A percentile compares a stretch with the other conserved stretches of the same genome.
Evolutionary conservation across 2,888 invertebrate genomes (phyloP).

Genomic region (Allacma fusca): DNA sequence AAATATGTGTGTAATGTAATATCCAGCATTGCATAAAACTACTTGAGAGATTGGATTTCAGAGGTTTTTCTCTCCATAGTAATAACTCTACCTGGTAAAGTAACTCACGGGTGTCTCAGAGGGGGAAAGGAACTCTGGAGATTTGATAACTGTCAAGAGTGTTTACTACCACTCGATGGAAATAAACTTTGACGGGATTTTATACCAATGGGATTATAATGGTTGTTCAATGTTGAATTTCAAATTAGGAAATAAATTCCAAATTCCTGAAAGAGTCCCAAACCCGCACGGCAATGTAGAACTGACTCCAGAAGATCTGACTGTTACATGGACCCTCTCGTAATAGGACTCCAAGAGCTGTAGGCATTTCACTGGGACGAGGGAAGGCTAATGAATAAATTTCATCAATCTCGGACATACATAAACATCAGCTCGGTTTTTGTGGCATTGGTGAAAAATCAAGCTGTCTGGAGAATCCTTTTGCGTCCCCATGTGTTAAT

Average conservation of each 20-base stretch:
- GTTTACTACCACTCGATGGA: background rate
- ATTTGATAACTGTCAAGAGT: slow-evolving; percentile 7
- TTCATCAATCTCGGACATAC: background rate
- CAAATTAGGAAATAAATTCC: slow-evolving; percentile 9
- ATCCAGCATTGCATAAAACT: background rate
- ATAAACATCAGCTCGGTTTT: background rate
- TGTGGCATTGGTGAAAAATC: background rate
- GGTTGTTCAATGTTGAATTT: slow-evolving; percentile 16
- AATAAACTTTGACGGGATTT: background rate
- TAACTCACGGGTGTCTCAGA: background rate
- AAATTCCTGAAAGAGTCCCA: too few species aligned
- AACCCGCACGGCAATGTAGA: too few species aligned
- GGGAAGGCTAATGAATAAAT: slow-evolving; percentile 13
- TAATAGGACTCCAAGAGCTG: background rate
- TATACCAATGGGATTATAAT: slow-evolving; percentile 7
- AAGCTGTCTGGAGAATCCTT: background rate
- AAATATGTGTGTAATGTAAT: slow-evolving; percentile 8
- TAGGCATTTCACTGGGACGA: slow-evolving; percentile 9
- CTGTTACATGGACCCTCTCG: too few species aligned
- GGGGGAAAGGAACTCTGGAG: background rate
- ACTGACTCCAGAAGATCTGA: too few species aligned
- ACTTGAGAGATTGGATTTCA: slow-evolving; percentile 1
- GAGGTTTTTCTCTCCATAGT: background rate
- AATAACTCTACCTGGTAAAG: background rate
- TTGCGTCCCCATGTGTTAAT: background rate